Conservation (phyloP, 2,797 vertebrate species). For the Austrolebias charrua region DNA sequence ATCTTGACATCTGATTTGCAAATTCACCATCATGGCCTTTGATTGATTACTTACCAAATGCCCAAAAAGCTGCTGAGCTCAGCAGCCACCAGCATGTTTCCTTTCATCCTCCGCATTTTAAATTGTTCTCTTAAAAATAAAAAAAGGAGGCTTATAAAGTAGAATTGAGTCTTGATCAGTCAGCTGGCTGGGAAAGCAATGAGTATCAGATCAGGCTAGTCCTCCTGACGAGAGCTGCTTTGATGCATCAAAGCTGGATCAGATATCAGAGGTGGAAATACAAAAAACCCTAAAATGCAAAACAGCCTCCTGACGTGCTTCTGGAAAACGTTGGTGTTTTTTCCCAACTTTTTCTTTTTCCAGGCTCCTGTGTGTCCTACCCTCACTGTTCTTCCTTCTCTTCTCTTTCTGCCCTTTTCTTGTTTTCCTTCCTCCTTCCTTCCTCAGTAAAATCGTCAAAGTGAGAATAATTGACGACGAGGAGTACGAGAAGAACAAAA, state of each 20-base stretch:
- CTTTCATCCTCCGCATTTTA: conserved; percentile 9
- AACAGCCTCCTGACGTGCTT: conserved; percentile 12
- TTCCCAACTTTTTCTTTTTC: conserved; percentile 40
- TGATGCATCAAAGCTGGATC: conserved; percentile 27
- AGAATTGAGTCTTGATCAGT: conserved; percentile 18
- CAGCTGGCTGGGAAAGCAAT: conserved; percentile 6
- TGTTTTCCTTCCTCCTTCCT: conserved; percentile 30
- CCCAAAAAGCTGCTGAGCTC: conserved; percentile 24
- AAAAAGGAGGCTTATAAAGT: background rate
- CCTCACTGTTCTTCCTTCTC: conserved; percentile 82
- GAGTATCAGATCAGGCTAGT: conserved; percentile 30
- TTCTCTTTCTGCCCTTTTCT: conserved; percentile 70
- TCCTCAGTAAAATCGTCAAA: conserved; percentile 96
- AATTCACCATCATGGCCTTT: background rate
- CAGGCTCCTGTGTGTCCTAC: conserved; percentile 58
- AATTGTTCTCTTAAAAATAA: background rate
- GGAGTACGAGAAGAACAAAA: conserved; percentile 99
- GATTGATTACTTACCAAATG: conserved; percentile 17
- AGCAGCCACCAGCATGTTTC: conserved; percentile 7
- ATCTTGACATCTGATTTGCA: background rate
- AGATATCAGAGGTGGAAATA: conserved; percentile 18
- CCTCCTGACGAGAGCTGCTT: conserved; percentile 21
- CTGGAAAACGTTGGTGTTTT: conserved; percentile 18
- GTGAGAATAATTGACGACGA: conserved; percentile 99
- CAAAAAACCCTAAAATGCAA: background rate